Conservation (phyloP, 2,888 invertebrate genomes). For the Ashinkailepas kermadecensis region DNA sequence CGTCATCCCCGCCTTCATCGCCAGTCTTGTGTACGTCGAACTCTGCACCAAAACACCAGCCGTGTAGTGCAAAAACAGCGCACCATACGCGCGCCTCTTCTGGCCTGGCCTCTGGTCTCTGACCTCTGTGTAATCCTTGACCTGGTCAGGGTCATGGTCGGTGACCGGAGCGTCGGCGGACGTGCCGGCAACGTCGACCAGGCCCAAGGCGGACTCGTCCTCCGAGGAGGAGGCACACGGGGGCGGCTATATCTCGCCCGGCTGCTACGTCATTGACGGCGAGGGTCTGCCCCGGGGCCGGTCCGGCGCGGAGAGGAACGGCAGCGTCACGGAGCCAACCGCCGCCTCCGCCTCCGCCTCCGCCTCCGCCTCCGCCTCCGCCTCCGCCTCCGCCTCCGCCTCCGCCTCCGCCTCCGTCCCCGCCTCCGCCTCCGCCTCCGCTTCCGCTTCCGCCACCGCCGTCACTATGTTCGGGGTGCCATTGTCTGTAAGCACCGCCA, state of each 20-base stretch:
- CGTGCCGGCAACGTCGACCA: neutral
- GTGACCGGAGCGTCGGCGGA: neutral
- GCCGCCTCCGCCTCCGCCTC: too few species aligned
- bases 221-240: neutral
- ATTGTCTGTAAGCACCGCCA: neutral
- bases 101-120: too few species aligned
- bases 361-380: too few species aligned
- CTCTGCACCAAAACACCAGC: too few species aligned
- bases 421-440: neutral
- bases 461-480: neutral
- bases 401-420: too few species aligned
- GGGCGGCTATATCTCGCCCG: conserved; percentile 9
- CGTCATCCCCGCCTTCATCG: too few species aligned
- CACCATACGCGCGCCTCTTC: too few species aligned
- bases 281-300: neutral
- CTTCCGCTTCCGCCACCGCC: neutral
- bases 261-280: conserved; percentile 4
- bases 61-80: too few species aligned
- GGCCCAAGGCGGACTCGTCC: neutral
- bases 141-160: too few species aligned
- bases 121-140: too few species aligned
- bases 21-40: too few species aligned
- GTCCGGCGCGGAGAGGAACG: neutral
- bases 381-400: too few species aligned
- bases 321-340: neutral